Conservation (phyloP, 2,113 vertebrate species). For the Cochlearius cochlearius region DNA sequence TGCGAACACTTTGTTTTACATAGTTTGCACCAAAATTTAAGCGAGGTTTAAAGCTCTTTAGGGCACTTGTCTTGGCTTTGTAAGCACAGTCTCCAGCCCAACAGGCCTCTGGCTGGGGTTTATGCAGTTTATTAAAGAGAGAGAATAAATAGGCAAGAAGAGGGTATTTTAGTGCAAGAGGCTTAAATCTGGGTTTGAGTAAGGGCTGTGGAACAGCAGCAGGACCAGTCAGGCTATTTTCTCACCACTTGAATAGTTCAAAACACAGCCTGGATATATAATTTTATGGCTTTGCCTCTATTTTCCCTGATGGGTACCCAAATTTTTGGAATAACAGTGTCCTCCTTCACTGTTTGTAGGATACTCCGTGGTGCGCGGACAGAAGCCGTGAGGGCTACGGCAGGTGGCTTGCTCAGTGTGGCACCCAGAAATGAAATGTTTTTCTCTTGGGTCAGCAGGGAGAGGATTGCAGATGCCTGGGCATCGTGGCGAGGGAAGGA, state of each 20-base stretch:
- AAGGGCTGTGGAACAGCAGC: background rate
- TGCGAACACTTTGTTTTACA: background rate
- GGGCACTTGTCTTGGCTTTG: background rate
- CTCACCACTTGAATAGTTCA: background rate
- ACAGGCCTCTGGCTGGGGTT: background rate
- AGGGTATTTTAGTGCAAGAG: background rate
- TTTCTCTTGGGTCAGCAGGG: background rate
- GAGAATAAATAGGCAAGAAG: background rate
- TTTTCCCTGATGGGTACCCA: background rate
- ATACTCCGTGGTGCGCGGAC: background rate
- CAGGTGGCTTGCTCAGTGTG: background rate
- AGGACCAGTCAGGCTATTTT: background rate
- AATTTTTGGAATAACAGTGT: background rate
- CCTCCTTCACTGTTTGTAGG: background rate
- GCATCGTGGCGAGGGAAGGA: fast-evolving
- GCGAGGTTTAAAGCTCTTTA: background rate
- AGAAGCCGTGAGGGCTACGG: background rate
- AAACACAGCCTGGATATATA: background rate
- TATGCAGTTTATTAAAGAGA: conserved; percentile 2
- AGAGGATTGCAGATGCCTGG: background rate
- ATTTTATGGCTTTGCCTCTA: background rate
- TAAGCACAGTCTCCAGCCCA: background rate
- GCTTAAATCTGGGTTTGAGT: background rate
- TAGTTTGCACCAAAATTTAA: conserved; percentile 2
- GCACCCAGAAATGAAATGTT: background rate